phyloP scores from a whole-genome alignment of 2,113 vertebrate species.

The Lepus europaeus region DNA sequence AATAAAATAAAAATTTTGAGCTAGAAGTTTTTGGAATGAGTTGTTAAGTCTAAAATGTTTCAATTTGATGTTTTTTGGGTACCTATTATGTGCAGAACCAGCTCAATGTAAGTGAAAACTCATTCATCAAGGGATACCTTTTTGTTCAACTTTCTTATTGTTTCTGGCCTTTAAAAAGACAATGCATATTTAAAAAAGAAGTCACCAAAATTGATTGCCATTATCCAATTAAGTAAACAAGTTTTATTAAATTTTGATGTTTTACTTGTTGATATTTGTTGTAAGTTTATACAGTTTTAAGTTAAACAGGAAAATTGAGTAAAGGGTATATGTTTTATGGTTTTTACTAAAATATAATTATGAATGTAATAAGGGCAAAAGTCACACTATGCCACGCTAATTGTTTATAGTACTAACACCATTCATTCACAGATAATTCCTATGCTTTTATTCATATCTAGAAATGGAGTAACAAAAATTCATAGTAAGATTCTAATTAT shows the following conservation, averaged over 20 bases:
- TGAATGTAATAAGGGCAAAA: neutral
- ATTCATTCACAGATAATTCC: neutral
- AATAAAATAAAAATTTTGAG: neutral
- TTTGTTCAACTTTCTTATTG: neutral
- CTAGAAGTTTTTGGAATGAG: neutral
- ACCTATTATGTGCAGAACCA: neutral
- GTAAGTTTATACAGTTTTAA: neutral
- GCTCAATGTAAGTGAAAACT: neutral
- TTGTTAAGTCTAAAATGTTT: neutral
- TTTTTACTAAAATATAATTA: conserved; percentile 1
- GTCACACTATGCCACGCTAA: neutral
- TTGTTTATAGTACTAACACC: neutral
- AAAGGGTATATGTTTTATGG: neutral
- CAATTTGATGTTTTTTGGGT: neutral
- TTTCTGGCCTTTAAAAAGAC: neutral
- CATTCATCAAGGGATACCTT: neutral
- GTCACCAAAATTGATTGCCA: neutral
- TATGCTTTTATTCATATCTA: neutral
- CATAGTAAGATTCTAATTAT: neutral
- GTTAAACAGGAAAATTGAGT: neutral
- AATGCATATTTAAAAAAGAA: neutral
- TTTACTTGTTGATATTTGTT: neutral
- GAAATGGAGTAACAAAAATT: neutral
- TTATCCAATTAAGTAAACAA: neutral
- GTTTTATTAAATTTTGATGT: neutral